These are phyloP conservation scores for Drosophila sp. DNA, from an alignment of 1,140 invertebrate species.

Conservation along the genomic window DNA sequence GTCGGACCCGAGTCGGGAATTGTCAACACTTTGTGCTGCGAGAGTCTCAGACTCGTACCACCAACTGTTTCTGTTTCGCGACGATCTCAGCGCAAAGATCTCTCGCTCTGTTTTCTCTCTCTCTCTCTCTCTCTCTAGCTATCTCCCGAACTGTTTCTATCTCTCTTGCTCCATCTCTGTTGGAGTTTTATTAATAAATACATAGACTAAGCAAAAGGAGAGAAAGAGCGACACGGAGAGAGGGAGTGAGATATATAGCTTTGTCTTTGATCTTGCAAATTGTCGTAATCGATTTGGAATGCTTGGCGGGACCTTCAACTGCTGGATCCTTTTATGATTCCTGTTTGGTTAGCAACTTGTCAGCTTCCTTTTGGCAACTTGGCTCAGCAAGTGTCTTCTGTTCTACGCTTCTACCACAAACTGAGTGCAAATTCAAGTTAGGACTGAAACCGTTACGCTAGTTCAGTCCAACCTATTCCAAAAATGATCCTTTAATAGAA, in stretches of 20 bases:
- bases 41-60: slow-evolving; percentile 42
- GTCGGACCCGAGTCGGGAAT: slow-evolving; percentile 55
- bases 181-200: slow-evolving; percentile 79
- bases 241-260: slow-evolving; percentile 13
- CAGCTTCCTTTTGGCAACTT: slow-evolving; percentile 77
- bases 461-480: background rate
- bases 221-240: background rate
- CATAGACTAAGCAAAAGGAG: slow-evolving; percentile 12
- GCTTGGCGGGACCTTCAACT: slow-evolving; percentile 66
- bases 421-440: slow-evolving; percentile 32
- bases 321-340: slow-evolving; percentile 57
- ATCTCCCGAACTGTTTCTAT: slow-evolving; percentile 15
- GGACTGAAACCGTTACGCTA: slow-evolving; percentile 65
- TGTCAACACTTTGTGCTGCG: slow-evolving; percentile 72
- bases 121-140: slow-evolving; percentile 7
- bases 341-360: slow-evolving; percentile 58
- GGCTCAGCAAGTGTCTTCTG: slow-evolving; percentile 73
- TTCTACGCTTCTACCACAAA: slow-evolving; percentile 48
- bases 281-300: slow-evolving; percentile 80
- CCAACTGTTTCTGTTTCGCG: slow-evolving; percentile 73
- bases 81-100: slow-evolving; percentile 11
- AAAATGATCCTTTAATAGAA: slow-evolving; percentile 15
- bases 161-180: slow-evolving; percentile 31
- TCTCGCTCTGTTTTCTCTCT: slow-evolving; percentile 4
- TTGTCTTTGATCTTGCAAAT: slow-evolving; percentile 64